phyloP scores from a whole-genome alignment of 2,113 vertebrate species.

The Bambusicola thoracicus region DNA sequence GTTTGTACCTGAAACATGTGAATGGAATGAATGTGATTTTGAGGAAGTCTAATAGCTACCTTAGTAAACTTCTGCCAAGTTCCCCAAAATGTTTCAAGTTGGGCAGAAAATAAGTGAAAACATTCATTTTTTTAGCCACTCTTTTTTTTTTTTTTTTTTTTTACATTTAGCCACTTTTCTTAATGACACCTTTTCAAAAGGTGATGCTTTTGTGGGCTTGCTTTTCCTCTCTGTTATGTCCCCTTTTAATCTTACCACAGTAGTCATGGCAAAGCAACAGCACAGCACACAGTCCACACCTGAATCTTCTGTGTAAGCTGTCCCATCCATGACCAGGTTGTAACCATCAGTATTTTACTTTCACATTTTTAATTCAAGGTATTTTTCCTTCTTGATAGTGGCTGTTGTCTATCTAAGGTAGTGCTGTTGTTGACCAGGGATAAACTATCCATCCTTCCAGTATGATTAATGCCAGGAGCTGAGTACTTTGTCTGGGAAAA shows the following conservation, averaged over 20 bases:
- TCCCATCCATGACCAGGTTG: neutral
- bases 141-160: neutral
- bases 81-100: neutral
- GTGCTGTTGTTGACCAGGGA: neutral
- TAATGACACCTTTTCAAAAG: neutral
- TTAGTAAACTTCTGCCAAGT: neutral
- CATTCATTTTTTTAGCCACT: neutral
- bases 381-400: neutral
- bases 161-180: neutral
- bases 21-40: neutral
- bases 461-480: neutral
- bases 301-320: neutral
- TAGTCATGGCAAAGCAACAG: neutral
- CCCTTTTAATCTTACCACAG: neutral
- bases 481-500: neutral
- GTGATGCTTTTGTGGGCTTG: neutral
- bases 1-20: neutral
- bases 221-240: neutral
- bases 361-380: neutral
- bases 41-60: neutral
- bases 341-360: neutral
- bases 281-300: neutral
- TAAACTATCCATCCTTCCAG: neutral
- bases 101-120: neutral
- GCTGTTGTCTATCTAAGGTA: neutral